Evolutionary conservation across 2,888 invertebrate genomes (phyloP).

Genomic region (Melanargia galathea): DNA sequence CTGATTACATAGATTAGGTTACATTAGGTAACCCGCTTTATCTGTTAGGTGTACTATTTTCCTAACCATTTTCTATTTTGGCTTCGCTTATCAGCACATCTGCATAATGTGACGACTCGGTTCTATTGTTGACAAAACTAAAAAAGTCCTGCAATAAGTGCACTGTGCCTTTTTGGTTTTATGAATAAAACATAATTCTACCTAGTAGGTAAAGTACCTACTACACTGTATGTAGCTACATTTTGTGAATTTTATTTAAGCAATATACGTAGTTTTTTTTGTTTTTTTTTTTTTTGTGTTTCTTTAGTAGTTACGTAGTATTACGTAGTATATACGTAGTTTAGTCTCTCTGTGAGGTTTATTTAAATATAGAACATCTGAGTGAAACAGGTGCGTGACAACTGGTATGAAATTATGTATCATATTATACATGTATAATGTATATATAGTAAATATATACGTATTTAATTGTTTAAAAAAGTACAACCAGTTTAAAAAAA

Average conservation of each 20-base stretch:
- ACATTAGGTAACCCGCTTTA: constrained; percentile 47
- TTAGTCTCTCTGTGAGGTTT: too few species aligned
- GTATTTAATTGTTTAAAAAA: too few species aligned
- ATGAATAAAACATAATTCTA: neutral
- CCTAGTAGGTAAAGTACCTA: neutral
- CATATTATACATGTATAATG: too few species aligned
- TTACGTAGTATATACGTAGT: too few species aligned
- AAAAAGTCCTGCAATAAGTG: neutral
- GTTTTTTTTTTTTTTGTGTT: too few species aligned
- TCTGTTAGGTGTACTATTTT: constrained; percentile 42
- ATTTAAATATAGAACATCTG: too few species aligned
- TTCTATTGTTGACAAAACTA: constrained; percentile 21
- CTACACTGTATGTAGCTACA: neutral
- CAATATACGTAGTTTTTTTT: too few species aligned
- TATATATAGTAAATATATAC: too few species aligned
- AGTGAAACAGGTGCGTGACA: too few species aligned
- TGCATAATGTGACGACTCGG: constrained; percentile 28
- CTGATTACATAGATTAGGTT: constrained; percentile 49
- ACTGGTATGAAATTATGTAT: too few species aligned
- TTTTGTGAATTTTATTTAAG: neutral
- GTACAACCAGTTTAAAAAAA: too few species aligned
- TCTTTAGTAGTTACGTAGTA: too few species aligned
- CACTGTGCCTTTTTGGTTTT: neutral
- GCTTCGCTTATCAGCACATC: constrained; percentile 34
- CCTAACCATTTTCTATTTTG: constrained; percentile 38